phyloP scores from a whole-genome alignment of 2,888 invertebrate genomes.

The Epinotia demarniana region DNA sequence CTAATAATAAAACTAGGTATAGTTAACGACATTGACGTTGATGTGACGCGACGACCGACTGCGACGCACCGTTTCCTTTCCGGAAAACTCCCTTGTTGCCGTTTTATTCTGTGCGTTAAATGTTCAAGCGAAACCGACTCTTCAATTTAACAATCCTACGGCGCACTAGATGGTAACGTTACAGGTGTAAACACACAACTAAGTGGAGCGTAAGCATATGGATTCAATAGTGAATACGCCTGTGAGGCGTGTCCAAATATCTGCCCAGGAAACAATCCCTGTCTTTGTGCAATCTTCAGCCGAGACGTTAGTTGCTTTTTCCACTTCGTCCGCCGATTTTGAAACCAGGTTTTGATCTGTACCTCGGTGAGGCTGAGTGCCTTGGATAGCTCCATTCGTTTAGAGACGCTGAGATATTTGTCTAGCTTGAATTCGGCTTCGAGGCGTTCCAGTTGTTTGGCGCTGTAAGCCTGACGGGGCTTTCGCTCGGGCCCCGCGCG shows the following conservation, averaged over 20 bases:
- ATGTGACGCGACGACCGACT: not conserved
- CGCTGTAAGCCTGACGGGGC: conserved; percentile 98
- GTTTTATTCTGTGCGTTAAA: not conserved
- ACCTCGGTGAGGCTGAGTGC: conserved; percentile 95
- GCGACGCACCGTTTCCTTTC: not conserved
- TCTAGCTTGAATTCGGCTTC: conserved; percentile 98
- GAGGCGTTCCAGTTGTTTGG: conserved; percentile 95
- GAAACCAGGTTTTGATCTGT: conserved; percentile 99
- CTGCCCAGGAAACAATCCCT: conserved; percentile 90
- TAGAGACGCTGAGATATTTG: conserved; percentile 98
- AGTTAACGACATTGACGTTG: not conserved
- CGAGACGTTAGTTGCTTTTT: conserved; percentile 97
- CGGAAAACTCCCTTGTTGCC: not conserved
- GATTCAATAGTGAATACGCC: conserved; percentile 86
- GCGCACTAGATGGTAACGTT: conserved; percentile 75
- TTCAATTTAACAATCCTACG: conserved; percentile 50
- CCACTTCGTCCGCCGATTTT: conserved; percentile 98
- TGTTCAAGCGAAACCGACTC: not conserved
- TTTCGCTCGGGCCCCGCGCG: conserved; percentile 96
- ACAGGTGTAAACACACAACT: conserved; percentile 85
- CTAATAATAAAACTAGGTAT: not conserved
- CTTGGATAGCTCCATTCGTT: conserved; percentile 96
- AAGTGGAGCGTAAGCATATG: conserved; percentile 86
- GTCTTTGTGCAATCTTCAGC: conserved; percentile 94
- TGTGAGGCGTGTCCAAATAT: conserved; percentile 86